Evolutionary conservation across 2,888 invertebrate species (phyloP).

Genomic region (Caenorhabditis sp.): DNA sequence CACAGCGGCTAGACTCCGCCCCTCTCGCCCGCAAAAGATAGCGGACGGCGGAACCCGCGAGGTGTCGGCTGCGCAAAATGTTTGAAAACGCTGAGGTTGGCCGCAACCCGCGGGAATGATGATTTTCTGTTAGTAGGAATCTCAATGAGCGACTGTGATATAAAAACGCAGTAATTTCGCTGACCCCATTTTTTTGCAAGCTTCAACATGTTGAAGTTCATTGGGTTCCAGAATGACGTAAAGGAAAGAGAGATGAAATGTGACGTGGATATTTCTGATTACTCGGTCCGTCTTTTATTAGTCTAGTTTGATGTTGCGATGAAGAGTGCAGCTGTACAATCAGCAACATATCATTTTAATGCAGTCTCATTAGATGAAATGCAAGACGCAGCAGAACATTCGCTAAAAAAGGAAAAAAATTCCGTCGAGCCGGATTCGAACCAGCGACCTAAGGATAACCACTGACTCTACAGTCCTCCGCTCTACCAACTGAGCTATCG

Average conservation of each 20-base stretch:
- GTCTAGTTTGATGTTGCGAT: no score
- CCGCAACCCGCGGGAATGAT: constrained; percentile 31
- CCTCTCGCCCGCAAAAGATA: constrained; percentile 16
- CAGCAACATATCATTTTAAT: no score
- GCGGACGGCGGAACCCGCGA: constrained; percentile 35
- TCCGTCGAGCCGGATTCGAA: constrained; percentile 73
- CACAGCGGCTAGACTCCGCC: constrained; percentile 28
- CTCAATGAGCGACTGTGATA: constrained; percentile 56
- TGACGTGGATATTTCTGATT: no score
- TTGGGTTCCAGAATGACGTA: not conserved
- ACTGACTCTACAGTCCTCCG: constrained; percentile 66
- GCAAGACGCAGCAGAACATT: not conserved
- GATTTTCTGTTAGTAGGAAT: constrained; percentile 60
- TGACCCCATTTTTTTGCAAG: constrained; percentile 40
- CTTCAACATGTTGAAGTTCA: not conserved
- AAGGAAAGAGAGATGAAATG: no score
- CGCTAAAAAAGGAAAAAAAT: constrained; percentile 36
- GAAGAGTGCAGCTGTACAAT: no score
- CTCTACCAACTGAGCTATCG: constrained; percentile 71
- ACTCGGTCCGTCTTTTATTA: no score
- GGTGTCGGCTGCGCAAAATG: constrained; percentile 41
- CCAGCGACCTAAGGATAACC: constrained; percentile 73
- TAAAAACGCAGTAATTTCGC: constrained; percentile 56
- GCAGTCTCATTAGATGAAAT: no score
- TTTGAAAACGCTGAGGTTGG: not conserved